Conservation (phyloP, 2,797 vertebrate species). For the Thamnophis elegans region DNA sequence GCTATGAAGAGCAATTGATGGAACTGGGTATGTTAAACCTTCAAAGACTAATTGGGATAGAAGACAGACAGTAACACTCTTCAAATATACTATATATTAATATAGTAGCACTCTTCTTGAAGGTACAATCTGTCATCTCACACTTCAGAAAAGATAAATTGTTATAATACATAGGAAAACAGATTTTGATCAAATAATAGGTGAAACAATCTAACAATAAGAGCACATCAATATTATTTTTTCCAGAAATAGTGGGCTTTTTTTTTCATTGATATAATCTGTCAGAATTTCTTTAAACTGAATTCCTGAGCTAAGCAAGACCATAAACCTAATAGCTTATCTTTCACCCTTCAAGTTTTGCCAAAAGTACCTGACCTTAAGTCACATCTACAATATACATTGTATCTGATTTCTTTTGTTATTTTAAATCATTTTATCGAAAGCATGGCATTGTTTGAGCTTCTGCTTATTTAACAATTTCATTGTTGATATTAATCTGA, state of each 20-base stretch:
- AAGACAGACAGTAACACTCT: not conserved
- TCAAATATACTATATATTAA: not conserved
- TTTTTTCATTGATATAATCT: not conserved
- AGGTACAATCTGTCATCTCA: not conserved
- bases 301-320: not conserved
- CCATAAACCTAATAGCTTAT: not conserved
- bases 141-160: not conserved
- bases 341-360: not conserved
- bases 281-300: not conserved
- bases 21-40: not conserved
- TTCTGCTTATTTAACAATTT: conserved; percentile 20
- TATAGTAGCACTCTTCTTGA: not conserved
- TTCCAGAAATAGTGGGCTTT: not conserved
- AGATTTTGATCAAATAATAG: not conserved
- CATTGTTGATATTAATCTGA: conserved; percentile 33
- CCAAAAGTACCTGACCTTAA: not conserved
- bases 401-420: not conserved
- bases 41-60: not conserved
- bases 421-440: conserved; percentile 12
- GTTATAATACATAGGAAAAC: not conserved
- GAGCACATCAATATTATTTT: not conserved
- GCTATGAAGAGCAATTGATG: not conserved
- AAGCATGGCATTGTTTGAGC: conserved; percentile 24
- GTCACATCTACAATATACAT: not conserved
- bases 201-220: not conserved